Conservation (phyloP, 92 coral and sea anemone genomes). For the Heliopora coerulea region DNA sequence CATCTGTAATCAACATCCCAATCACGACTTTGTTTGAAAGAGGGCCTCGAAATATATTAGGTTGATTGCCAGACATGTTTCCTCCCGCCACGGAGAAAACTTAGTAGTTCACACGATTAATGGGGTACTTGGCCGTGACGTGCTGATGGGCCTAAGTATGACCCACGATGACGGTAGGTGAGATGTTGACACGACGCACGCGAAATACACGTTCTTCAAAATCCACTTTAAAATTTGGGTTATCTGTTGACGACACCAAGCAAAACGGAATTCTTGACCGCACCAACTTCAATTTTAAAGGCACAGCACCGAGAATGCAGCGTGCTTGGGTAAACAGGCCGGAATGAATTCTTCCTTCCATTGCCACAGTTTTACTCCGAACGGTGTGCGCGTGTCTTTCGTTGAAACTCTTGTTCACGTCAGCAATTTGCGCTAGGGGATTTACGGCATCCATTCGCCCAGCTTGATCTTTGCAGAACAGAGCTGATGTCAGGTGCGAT, state of each 20-base stretch:
- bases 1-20: conserved; percentile 59
- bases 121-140: conserved; percentile 66
- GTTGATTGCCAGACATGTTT: conserved; percentile 51
- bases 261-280: conserved; percentile 62
- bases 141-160: conserved; percentile 51
- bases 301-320: conserved; percentile 34
- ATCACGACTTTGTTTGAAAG: conserved; percentile 56
- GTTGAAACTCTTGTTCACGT: conserved; percentile 14
- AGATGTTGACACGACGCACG: conserved; percentile 58
- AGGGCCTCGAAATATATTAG: conserved; percentile 55
- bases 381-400: conserved; percentile 27
- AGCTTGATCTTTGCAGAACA: conserved; percentile 5
- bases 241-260: conserved; percentile 49
- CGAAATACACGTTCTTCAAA: conserved; percentile 61
- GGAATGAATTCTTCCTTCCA: conserved; percentile 22
- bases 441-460: conserved; percentile 4
- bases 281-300: conserved; percentile 54
- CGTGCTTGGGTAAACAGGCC: conserved; percentile 25
- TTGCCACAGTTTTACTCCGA: conserved; percentile 13
- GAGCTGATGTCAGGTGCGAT: conserved; percentile 13
- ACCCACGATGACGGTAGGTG: conserved; percentile 51
- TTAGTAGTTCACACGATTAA: conserved; percentile 54
- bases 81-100: conserved; percentile 51
- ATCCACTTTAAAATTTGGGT: conserved; percentile 52
- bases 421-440: background rate